Base-by-base conservation (phyloP, 2,113 vertebrate species). In the Mormoops blainvillei region DNA sequence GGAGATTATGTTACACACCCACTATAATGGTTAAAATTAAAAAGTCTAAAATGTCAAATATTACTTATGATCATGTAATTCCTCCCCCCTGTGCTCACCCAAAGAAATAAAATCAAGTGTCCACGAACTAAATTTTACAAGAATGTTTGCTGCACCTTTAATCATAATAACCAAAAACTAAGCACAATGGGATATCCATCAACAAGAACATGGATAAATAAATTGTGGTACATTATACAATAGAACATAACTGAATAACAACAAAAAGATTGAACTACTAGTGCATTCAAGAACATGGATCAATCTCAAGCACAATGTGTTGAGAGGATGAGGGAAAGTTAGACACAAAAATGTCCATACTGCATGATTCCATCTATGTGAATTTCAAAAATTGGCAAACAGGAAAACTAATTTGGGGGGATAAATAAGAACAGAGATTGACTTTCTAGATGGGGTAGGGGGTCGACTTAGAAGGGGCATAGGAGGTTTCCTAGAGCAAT, bases 101-200 rank as follows among this genome's bases (percentile, higher is more conserved):
- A 28, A 89, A 91, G n/a, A 96, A 94, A 94, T 70, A 86, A 93
- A 97, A 95, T 77, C 56, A 92, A 28, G 65, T 48, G 54, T 73
- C 33, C 16, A 73, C 76, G 38, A 63, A 84, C 36, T 61, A 63
- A 58, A 26, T 38, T 73, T 20, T 50, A 19, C 24, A 71, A 83
- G 80, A 94, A 80, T 24, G 26, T 65, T 48, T n/a, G 20, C 14
- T 87, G 28, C 0, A 74, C n/a, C 38, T 92, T 87, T 71, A 41
- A 52, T 81, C 24, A 13, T 45, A 58, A 84, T 28, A 87, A 41
- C 22, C 15, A 4, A 19, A 84, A 68, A 74, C 24, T 52, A 4
- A 88, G 91, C 76, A 76, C 38, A 94, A 18, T 26, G 33, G 20
- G 86, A 54, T 63, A 38, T 24, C 38, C 61, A 50, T 56, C 56